Conservation (phyloP, 2,797 vertebrate genomes). For the Rhinella marina region DNA sequence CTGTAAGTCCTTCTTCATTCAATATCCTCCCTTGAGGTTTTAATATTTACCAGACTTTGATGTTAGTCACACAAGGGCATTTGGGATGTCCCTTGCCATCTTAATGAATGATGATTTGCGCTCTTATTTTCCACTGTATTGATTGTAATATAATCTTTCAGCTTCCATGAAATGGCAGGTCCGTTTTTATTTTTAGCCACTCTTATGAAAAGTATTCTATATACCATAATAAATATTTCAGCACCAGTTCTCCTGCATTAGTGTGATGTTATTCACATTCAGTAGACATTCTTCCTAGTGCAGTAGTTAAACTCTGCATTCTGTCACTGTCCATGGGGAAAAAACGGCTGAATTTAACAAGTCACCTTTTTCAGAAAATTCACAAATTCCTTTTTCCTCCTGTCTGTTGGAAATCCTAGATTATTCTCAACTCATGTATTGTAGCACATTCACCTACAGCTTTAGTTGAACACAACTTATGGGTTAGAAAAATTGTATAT, state of each 20-base stretch:
- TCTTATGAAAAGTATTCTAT: conserved; percentile 39
- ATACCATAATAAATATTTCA: conserved; percentile 52
- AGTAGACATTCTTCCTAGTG: conserved; percentile 23
- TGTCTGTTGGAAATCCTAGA: neutral
- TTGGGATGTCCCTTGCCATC: conserved; percentile 17
- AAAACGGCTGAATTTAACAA: conserved; percentile 17
- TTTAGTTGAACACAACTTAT: neutral
- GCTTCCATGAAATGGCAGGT: conserved; percentile 35
- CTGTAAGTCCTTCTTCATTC: conserved; percentile 22
- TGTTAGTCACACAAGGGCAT: conserved; percentile 48
- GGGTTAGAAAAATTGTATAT: neutral
- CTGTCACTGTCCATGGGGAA: conserved; percentile 38
- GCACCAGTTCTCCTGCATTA: conserved; percentile 39
- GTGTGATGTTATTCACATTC: conserved; percentile 44
- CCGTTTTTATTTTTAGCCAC: conserved; percentile 49
- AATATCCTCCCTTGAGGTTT: conserved; percentile 29
- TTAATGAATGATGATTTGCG: conserved; percentile 54
- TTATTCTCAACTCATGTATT: neutral
- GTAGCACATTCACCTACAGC: neutral
- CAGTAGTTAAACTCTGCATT: conserved; percentile 45
- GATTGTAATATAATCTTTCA: conserved; percentile 55
- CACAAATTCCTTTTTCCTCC: neutral
- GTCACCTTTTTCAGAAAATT: neutral
- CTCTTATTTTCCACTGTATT: conserved; percentile 50
- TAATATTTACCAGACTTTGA: conserved; percentile 49